phyloP scores from a whole-genome alignment of 2,797 vertebrate genomes.

The Urocyon cinereoargenteus region DNA sequence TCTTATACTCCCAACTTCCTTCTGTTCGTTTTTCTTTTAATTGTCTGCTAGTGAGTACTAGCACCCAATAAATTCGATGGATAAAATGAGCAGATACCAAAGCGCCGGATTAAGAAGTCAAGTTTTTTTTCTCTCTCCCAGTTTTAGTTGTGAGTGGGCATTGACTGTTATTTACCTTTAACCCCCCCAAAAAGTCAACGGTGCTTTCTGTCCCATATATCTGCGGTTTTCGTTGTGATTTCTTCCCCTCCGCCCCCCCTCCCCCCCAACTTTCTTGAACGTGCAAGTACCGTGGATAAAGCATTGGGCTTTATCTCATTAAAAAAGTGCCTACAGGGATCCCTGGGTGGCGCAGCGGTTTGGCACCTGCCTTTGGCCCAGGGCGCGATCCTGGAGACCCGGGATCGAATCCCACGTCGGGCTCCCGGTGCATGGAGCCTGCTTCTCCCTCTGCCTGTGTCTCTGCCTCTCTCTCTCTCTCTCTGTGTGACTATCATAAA shows the following conservation, averaged over 20 bases:
- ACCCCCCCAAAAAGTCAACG: constrained; percentile 17
- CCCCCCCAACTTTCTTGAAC: not conserved
- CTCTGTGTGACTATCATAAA: no score
- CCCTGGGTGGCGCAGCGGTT: no score
- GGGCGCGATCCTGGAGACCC: no score
- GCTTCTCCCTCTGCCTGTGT: no score
- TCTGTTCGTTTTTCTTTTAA: constrained; percentile 62
- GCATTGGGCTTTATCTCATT: not conserved
- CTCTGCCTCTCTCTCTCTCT: no score
- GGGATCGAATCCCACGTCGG: no score
- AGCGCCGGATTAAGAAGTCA: constrained; percentile 73
- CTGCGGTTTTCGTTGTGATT: not conserved
- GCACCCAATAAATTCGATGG: constrained; percentile 79
- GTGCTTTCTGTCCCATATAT: constrained; percentile 65
- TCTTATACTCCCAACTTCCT: constrained; percentile 65
- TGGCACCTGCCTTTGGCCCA: no score
- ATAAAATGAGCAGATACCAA: constrained; percentile 73
- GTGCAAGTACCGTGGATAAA: not conserved
- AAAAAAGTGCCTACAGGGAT: not conserved
- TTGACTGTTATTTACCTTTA: constrained; percentile 81
- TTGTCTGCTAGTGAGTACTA: constrained; percentile 79
- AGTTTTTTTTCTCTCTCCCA: constrained; percentile 74
- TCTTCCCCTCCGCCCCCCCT: not conserved
- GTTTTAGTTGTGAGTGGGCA: constrained; percentile 76
- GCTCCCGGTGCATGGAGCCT: no score